Evolutionary conservation across 2,113 vertebrate genomes (phyloP).

Genomic region (Sphyrna mokarran): DNA sequence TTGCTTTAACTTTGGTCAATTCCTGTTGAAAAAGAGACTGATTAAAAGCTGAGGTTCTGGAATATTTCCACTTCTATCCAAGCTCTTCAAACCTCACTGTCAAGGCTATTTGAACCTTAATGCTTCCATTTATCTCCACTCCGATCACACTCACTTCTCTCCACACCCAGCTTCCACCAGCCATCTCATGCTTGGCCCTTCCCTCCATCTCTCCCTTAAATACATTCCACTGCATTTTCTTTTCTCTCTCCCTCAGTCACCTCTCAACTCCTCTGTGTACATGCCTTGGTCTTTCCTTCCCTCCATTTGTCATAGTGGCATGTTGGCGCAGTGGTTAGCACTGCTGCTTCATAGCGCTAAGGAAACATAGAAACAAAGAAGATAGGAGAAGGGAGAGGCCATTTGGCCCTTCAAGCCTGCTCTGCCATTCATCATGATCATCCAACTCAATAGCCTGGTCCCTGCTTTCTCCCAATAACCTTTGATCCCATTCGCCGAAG

Average conservation of each 20-base stretch:
- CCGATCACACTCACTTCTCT: neutral
- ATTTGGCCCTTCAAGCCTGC: no score
- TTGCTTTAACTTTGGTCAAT: neutral
- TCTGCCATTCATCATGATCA: no score
- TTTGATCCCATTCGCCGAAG: no score
- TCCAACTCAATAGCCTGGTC: no score
- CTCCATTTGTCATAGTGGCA: no score
- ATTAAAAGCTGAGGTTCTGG: neutral
- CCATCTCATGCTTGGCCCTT: neutral
- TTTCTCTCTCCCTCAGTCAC: no score
- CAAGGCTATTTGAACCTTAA: neutral
- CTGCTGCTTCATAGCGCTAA: no score
- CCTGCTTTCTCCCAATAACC: no score
- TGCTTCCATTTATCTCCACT: neutral
- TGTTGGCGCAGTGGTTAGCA: no score
- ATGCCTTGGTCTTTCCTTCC: neutral
- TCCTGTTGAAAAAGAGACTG: neutral
- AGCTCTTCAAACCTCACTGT: neutral
- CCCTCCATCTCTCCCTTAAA: neutral
- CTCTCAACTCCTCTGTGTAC: neutral
- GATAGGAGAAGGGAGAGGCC: no score
- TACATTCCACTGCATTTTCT: no score
- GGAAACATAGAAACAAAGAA: no score
- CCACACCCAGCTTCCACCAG: neutral
- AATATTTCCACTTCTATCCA: neutral